Evolutionary conservation across 2,888 invertebrate genomes (phyloP).

Genomic region (Phyllotreta striolata): DNA sequence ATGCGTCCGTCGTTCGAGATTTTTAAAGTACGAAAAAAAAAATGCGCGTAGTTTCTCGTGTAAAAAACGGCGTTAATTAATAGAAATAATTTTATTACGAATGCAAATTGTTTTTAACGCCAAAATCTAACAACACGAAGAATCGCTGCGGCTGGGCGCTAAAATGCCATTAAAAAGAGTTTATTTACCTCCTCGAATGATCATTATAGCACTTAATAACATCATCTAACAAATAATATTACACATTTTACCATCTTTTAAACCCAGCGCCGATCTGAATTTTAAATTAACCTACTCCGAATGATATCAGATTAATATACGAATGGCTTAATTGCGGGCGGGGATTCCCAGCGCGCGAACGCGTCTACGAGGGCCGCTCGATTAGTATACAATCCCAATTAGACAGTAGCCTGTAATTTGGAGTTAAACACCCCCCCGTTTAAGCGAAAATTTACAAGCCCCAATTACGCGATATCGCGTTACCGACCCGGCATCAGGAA

Average conservation of each 20-base stretch:
- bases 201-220: constrained; percentile 20
- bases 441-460: constrained; percentile 1
- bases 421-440: background rate
- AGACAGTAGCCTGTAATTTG: no score
- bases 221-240: constrained; percentile 8
- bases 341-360: constrained; percentile 27
- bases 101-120: constrained; percentile 2
- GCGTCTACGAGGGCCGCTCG: no score
- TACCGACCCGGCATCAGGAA: constrained; percentile 21
- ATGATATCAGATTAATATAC: constrained; percentile 32
- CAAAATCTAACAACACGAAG: background rate
- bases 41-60: no score
- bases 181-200: constrained; percentile 24
- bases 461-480: constrained; percentile 7
- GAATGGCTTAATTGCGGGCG: constrained; percentile 38
- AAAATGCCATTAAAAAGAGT: constrained; percentile 18
- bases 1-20: constrained; percentile 36
- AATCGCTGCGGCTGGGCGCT: constrained; percentile 4
- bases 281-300: constrained; percentile 30
- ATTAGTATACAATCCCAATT: no score
- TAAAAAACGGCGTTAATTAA: background rate
- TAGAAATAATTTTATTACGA: constrained; percentile 8
- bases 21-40: no score
- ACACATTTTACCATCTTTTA: constrained; percentile 7
- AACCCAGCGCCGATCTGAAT: constrained; percentile 28